Conservation (phyloP, 2,113 vertebrate genomes). For the Rhinogobius similis region DNA sequence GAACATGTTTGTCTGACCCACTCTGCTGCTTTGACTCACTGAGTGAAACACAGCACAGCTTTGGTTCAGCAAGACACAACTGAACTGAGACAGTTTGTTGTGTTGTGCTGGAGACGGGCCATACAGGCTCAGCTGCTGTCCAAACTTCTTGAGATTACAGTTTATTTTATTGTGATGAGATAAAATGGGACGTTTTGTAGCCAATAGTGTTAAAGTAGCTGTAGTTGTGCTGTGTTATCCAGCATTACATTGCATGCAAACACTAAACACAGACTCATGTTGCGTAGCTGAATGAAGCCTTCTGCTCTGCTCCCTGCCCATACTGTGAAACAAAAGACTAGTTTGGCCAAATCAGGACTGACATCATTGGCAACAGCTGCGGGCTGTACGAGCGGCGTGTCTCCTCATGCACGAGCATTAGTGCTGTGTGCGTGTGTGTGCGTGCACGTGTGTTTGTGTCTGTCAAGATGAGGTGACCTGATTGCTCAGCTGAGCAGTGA, state of each 20-base stretch:
- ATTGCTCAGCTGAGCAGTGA: conserved; percentile 81
- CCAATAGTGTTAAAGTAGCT: conserved; percentile 22
- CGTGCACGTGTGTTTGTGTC: conserved; percentile 51
- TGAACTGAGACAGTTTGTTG: not conserved
- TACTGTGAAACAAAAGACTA: conserved; percentile 67
- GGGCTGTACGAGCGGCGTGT: conserved; percentile 62
- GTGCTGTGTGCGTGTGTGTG: conserved; percentile 36
- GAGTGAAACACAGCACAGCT: not conserved
- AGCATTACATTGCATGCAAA: conserved; percentile 26
- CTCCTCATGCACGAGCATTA: conserved; percentile 8
- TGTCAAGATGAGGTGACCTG: conserved; percentile 78
- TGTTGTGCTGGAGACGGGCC: not conserved
- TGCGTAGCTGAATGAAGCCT: conserved; percentile 45
- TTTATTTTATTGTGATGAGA: not conserved
- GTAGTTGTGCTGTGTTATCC: conserved; percentile 16
- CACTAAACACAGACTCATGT: conserved; percentile 23
- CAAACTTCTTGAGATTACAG: not conserved
- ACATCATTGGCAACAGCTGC: conserved; percentile 80
- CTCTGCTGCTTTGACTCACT: not conserved
- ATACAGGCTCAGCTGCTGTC: not conserved
- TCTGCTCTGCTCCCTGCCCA: conserved; percentile 53
- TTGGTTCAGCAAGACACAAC: not conserved
- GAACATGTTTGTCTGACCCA: conserved; percentile 9
- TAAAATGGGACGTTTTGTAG: not conserved
- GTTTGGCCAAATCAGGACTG: conserved; percentile 71